Conservation (phyloP, 2,113 vertebrate species). For the Aphyosemion australe region DNA sequence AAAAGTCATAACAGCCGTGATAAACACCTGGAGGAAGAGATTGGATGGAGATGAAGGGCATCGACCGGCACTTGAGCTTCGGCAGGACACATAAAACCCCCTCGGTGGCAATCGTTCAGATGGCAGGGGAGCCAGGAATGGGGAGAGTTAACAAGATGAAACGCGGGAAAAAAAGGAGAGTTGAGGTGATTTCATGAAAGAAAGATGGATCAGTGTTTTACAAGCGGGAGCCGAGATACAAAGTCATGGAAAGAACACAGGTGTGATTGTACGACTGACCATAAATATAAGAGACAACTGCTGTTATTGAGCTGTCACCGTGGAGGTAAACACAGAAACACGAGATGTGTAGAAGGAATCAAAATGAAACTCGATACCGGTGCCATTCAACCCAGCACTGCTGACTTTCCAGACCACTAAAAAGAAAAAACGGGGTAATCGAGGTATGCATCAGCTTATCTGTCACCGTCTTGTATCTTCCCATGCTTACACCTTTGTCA, state of each 20-base stretch:
- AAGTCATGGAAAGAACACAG: conserved; percentile 15
- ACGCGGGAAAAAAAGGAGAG: conserved; percentile 16
- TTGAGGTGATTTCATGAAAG: conserved; percentile 21
- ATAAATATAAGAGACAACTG: conserved; percentile 50
- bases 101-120: conserved; percentile 27
- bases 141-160: conserved; percentile 44
- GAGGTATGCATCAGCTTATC: conserved; percentile 32
- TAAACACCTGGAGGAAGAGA: conserved; percentile 50
- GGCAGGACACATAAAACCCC: conserved; percentile 45
- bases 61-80: conserved; percentile 52
- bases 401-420: conserved; percentile 24
- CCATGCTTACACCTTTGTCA: conserved; percentile 17
- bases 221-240: conserved; percentile 18
- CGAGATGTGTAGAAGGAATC: conserved; percentile 21
- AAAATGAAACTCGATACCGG: conserved; percentile 34
- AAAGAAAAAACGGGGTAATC: conserved; percentile 12
- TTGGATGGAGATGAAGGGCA: conserved; percentile 55
- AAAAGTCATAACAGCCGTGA: conserved; percentile 41
- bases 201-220: conserved; percentile 35
- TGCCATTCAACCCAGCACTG: conserved; percentile 17
- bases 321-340: conserved; percentile 32
- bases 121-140: conserved; percentile 18
- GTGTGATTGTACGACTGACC: conserved; percentile 44
- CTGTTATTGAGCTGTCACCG: conserved; percentile 62
- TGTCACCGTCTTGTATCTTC: conserved; percentile 16